Percentiles rank a stretch among this genome's conserved stretches.
Conservation (phyloP, 2,888 invertebrate species). For the Timandra comae region DNA sequence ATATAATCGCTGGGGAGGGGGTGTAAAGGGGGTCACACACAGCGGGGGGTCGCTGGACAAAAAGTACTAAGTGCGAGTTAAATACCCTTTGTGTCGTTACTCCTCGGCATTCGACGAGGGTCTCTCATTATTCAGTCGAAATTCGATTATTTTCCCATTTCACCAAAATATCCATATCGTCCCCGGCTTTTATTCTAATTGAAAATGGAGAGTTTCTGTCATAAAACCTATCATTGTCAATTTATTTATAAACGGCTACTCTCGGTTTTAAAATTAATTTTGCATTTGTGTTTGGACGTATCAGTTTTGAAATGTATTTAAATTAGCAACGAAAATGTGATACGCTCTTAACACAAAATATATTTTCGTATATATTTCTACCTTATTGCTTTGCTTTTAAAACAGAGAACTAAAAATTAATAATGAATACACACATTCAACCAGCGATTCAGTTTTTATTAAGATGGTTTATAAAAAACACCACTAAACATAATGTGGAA, state of each 20-base stretch:
- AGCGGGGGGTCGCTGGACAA: slow-evolving; percentile 55
- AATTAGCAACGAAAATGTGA: too few relatives aligned
- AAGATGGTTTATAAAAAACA: too few relatives aligned
- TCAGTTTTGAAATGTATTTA: too few relatives aligned
- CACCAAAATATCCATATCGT: slow-evolving; percentile 73
- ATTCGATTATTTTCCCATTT: slow-evolving; percentile 77
- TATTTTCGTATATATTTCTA: too few relatives aligned
- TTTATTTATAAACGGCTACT: slow-evolving; percentile 50
- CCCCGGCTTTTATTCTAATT: slow-evolving; percentile 71
- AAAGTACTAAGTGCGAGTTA: slow-evolving; percentile 75
- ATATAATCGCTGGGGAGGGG: slow-evolving; percentile 57
- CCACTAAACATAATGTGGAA: too few relatives aligned
- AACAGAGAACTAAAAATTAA: too few relatives aligned
- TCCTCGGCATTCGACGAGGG: slow-evolving; percentile 70
- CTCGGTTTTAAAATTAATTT: slow-evolving; percentile 29
- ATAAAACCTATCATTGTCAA: slow-evolving; percentile 48
- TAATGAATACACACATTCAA: too few relatives aligned
- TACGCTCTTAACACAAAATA: too few relatives aligned
- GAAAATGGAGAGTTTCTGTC: slow-evolving; percentile 60
- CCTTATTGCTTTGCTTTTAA: too few relatives aligned
- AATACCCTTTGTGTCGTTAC: slow-evolving; percentile 72
- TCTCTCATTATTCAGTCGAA: slow-evolving; percentile 73
- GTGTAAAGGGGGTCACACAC: slow-evolving; percentile 31
- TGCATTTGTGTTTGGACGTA: too few relatives aligned
- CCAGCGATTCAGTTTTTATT: too few relatives aligned